A percentile compares a stretch with the other conserved stretches of the same genome.
Evolutionary conservation across 2,888 invertebrate species (phyloP).

Genomic region (Drosophila meridionalis): DNA sequence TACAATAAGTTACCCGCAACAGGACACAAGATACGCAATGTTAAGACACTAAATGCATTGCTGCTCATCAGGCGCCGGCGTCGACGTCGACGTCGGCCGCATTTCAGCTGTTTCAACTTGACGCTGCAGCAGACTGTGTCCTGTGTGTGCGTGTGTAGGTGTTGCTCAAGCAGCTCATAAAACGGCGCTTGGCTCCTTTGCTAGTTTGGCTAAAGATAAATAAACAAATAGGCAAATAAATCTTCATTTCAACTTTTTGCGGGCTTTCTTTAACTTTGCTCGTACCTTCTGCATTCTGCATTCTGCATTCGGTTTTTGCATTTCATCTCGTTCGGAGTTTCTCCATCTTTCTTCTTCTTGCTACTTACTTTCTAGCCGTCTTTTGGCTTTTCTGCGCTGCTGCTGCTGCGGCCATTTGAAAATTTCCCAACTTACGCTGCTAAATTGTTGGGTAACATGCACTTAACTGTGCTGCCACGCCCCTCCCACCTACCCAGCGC

Average conservation of each 20-base stretch:
- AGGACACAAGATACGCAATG: conserved; percentile 9
- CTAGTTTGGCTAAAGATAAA: conserved; percentile 72
- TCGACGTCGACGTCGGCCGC: conserved; percentile 1
- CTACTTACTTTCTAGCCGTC: conserved; percentile 17
- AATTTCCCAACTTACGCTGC: conserved; percentile 76
- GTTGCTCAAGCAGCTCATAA: conserved; percentile 53
- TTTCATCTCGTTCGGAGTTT: conserved; percentile 8
- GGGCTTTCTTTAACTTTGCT: conserved; percentile 65
- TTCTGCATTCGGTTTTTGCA: conserved; percentile 5
- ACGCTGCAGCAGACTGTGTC: conserved; percentile 33
- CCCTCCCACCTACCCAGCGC: neutral
- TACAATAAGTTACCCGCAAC: conserved; percentile 46
- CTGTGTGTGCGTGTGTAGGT: conserved; percentile 15
- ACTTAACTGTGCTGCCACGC: conserved; percentile 65
- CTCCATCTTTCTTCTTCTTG: neutral
- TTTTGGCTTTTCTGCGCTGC: conserved; percentile 22
- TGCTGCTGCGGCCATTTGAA: conserved; percentile 72
- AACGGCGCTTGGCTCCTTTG: conserved; percentile 21
- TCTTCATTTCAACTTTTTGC: conserved; percentile 79
- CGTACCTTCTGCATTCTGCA: conserved; percentile 10
- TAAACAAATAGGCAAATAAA: conserved; percentile 81
- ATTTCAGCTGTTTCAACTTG: conserved; percentile 66
- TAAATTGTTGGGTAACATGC: conserved; percentile 82
- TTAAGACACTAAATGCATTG: conserved; percentile 10
- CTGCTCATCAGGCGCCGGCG: conserved; percentile 16